A percentile compares a stretch with the other conserved stretches of the same genome.
phyloP scores from a whole-genome alignment of 2,797 vertebrate genomes.

The Lepus oiostolus region DNA sequence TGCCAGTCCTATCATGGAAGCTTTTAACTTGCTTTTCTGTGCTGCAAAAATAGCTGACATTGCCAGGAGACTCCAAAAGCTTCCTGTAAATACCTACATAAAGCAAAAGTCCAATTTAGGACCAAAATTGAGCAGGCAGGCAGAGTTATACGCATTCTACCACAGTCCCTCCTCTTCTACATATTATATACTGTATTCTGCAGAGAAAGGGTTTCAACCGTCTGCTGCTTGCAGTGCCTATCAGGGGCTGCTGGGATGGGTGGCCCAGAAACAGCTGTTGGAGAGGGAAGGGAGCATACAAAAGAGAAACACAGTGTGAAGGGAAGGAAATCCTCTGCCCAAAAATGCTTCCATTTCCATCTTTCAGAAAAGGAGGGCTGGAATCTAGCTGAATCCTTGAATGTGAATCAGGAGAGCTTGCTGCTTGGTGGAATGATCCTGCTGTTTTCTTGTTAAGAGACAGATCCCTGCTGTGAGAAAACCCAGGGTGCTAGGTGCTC shows the following conservation, averaged over 20 bases:
- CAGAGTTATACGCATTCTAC: background rate
- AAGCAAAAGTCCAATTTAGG: constrained; percentile 13
- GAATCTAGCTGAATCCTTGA: background rate
- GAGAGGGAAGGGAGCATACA: background rate
- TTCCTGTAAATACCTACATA: background rate
- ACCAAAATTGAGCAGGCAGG: background rate
- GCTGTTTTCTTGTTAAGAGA: background rate
- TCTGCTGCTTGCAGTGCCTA: background rate
- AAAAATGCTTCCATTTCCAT: background rate
- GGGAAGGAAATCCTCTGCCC: background rate
- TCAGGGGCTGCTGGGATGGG: background rate
- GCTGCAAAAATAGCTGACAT: constrained; percentile 3
- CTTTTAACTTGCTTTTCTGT: background rate
- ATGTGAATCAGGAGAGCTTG: background rate
- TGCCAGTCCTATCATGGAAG: background rate
- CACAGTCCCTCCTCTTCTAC: background rate
- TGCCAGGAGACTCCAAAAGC: constrained; percentile 15
- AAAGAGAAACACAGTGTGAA: background rate
- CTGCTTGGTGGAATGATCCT: background rate
- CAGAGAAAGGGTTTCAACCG: background rate
- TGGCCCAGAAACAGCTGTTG: background rate
- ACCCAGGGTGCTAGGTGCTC: background rate
- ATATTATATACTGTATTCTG: background rate
- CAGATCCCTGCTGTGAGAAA: background rate
- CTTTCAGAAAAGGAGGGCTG: constrained; percentile 6